phyloP scores from a whole-genome alignment of 2,113 vertebrate species.

The Neolamprologus variostigma region DNA sequence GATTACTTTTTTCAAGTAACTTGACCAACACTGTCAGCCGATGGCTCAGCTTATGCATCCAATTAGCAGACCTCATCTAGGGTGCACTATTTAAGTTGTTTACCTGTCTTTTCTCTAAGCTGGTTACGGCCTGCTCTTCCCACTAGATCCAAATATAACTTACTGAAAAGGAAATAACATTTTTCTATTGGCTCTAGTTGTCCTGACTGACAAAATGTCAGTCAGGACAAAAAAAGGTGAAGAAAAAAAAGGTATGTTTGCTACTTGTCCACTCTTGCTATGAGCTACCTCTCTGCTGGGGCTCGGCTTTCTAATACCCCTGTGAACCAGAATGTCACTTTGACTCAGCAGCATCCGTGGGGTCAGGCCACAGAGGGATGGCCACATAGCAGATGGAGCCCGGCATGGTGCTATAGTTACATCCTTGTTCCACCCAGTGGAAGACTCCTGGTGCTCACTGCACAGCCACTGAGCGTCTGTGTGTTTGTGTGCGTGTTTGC shows the following conservation, averaged over 20 bases:
- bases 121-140: not conserved
- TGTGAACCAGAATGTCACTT: constrained; percentile 22
- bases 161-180: not conserved
- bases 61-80: not conserved
- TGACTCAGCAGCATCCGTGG: constrained; percentile 26
- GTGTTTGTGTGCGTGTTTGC: not conserved
- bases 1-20: too few species aligned
- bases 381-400: constrained; percentile 44
- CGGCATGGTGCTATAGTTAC: constrained; percentile 29
- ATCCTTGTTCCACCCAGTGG: constrained; percentile 8
- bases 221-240: not conserved
- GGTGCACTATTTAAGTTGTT: not conserved
- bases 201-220: too few species aligned
- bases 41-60: not conserved
- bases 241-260: not conserved
- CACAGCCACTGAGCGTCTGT: not conserved
- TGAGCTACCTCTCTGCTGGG: constrained; percentile 31
- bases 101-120: not conserved
- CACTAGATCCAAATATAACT: not conserved
- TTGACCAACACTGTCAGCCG: not conserved
- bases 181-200: not conserved
- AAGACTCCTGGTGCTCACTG: not conserved
- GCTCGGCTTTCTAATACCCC: not conserved
- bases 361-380: constrained; percentile 5
- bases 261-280: constrained; percentile 5